phyloP scores from a whole-genome alignment of 1,140 invertebrate species.

The Procambarus clarkii region DNA sequence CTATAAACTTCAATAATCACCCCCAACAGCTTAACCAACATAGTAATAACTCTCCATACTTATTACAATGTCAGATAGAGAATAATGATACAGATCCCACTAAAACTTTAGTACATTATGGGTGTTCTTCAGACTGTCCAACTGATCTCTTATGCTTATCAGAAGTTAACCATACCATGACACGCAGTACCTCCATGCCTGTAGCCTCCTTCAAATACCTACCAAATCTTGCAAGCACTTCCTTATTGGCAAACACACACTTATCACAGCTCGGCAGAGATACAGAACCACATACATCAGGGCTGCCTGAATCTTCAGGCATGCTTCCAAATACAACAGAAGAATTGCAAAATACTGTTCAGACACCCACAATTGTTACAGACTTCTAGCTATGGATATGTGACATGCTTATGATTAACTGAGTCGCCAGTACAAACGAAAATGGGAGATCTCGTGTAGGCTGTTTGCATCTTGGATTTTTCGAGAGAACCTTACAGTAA shows the following conservation, averaged over 20 bases:
- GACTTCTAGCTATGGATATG: not conserved
- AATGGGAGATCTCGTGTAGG: not conserved
- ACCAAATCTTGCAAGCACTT: conserved; percentile 15
- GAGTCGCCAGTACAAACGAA: not conserved
- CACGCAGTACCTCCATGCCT: conserved; percentile 60
- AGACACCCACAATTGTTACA: not conserved
- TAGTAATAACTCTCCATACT: conserved; percentile 24
- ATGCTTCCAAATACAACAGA: not conserved
- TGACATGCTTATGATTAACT: not conserved
- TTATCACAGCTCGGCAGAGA: not conserved
- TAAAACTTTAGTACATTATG: conserved; percentile 30
- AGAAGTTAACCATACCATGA: conserved; percentile 54
- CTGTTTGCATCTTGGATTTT: not conserved
- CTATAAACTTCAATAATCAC: conserved; percentile 41
- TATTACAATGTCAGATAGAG: conserved; percentile 23
- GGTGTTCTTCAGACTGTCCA: conserved; percentile 35
- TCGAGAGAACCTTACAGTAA: not conserved
- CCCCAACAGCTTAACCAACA: conserved; percentile 13
- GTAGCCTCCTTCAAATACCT: conserved; percentile 39
- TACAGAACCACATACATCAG: not conserved
- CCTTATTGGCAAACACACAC: not conserved
- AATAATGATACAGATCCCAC: conserved; percentile 26
- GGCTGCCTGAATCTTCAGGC: not conserved
- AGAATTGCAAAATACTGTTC: not conserved
- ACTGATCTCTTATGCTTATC: conserved; percentile 58